Percentiles rank a stretch among this genome's conserved stretches.
Conservation (phyloP, 2,113 vertebrate species). For the Caranx ignobilis region DNA sequence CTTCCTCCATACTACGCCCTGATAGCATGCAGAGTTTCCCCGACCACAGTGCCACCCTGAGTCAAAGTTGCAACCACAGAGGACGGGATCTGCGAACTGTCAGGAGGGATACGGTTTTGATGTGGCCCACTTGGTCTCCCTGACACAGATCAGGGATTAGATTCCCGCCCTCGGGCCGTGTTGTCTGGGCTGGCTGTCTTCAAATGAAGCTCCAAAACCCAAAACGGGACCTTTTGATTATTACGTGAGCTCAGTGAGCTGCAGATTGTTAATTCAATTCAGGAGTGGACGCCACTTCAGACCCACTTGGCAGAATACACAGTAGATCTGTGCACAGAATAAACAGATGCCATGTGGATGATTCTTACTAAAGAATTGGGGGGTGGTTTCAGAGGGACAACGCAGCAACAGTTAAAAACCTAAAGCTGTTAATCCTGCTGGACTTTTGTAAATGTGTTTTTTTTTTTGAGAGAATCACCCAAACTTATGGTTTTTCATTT, state of each 20-base stretch:
- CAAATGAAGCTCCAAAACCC: conserved; percentile 51
- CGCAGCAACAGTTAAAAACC: too few species aligned
- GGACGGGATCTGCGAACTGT: conserved; percentile 43
- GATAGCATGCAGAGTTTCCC: neutral
- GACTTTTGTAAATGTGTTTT: neutral
- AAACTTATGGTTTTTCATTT: neutral
- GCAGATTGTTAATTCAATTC: conserved; percentile 48
- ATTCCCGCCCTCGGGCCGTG: conserved; percentile 61
- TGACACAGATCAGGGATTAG: conserved; percentile 48
- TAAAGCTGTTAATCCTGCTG: neutral
- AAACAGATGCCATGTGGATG: conserved; percentile 1
- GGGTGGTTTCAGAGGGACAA: neutral
- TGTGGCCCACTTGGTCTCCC: conserved; percentile 45
- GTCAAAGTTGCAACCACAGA: conserved; percentile 7
- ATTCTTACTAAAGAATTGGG: conserved; percentile 12
- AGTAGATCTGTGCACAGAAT: conserved; percentile 5
- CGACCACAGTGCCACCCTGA: conserved; percentile 1
- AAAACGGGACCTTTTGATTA: conserved; percentile 49
- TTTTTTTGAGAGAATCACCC: neutral
- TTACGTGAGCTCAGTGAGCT: conserved; percentile 60
- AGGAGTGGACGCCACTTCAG: conserved; percentile 17
- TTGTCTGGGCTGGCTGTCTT: conserved; percentile 42
- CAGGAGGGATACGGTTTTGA: conserved; percentile 41
- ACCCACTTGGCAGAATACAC: conserved; percentile 18
- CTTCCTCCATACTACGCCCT: neutral